Conservation (phyloP, 2,888 invertebrate genomes). For the Brachyptera putata region DNA sequence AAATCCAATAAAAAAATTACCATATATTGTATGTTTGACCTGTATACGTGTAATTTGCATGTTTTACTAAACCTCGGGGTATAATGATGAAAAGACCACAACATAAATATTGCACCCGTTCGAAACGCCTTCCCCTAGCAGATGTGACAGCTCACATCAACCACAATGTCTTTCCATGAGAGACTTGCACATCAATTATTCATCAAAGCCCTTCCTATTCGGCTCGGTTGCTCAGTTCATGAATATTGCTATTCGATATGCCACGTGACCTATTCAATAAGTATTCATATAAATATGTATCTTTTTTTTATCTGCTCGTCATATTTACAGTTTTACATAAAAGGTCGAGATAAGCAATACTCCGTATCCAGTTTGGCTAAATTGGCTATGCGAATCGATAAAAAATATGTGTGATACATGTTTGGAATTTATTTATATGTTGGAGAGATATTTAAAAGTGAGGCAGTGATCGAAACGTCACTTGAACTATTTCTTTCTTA, state of each 20-base stretch:
- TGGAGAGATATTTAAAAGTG: no score
- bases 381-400: no score
- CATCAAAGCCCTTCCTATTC: conserved; percentile 11
- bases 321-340: neutral
- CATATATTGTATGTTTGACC: no score
- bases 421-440: no score
- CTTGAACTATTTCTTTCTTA: no score
- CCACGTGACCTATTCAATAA: neutral
- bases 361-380: no score
- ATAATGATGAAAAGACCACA: conserved; percentile 1
- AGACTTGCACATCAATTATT: conserved; percentile 1
- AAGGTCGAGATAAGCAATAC: neutral
- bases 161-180: conserved; percentile 4
- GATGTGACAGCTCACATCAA: conserved; percentile 12
- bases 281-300: neutral
- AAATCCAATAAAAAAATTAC: no score
- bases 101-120: neutral
- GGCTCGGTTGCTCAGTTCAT: conserved; percentile 1
- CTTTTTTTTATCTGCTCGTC: neutral
- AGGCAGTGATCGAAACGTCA: no score
- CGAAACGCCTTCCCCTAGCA: neutral
- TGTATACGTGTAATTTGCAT: no score
- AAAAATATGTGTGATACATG: no score
- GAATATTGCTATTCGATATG: conserved; percentile 9
- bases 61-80: neutral